Evolutionary conservation across 2,888 invertebrate species (phyloP).

Genomic region (Marasmarcha lunaedactyla): DNA sequence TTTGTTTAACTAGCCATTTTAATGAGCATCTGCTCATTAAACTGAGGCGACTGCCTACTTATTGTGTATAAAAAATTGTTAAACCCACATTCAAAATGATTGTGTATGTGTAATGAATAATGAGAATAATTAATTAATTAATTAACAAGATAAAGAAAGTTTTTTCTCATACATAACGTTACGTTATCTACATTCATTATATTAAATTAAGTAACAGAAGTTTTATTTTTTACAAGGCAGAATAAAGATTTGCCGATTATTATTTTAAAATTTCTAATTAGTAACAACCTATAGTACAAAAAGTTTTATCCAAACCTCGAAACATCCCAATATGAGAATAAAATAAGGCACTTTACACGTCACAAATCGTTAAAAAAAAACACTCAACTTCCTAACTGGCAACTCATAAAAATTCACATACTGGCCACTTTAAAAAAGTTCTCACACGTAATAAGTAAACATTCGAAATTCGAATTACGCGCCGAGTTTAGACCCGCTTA

Average conservation of each 20-base stretch:
- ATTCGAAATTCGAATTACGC: constrained; percentile 38
- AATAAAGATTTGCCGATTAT: background rate
- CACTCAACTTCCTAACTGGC: too few relatives aligned
- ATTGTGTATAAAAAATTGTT: constrained; percentile 21
- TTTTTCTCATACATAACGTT: constrained; percentile 17
- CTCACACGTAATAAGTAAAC: constrained; percentile 15
- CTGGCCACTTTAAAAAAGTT: constrained; percentile 23
- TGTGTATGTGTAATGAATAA: too few relatives aligned
- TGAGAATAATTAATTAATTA: too few relatives aligned
- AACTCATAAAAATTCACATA: constrained; percentile 10
- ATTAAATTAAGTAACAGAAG: constrained; percentile 23
- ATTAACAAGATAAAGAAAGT: constrained; percentile 17
- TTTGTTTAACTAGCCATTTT: too few relatives aligned
- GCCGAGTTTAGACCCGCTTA: constrained; percentile 62
- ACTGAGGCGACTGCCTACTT: background rate
- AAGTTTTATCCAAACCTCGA: constrained; percentile 26
- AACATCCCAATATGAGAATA: constrained; percentile 25
- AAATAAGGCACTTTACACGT: constrained; percentile 1
- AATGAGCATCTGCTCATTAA: too few relatives aligned
- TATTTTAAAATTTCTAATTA: constrained; percentile 8
- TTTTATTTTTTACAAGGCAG: constrained; percentile 14
- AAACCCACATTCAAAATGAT: too few relatives aligned
- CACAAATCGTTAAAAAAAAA: background rate
- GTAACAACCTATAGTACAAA: constrained; percentile 18
- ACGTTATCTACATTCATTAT: constrained; percentile 10